Conservation (phyloP, 1,140 invertebrate species). For the Caenorhabditis remanei region DNA sequence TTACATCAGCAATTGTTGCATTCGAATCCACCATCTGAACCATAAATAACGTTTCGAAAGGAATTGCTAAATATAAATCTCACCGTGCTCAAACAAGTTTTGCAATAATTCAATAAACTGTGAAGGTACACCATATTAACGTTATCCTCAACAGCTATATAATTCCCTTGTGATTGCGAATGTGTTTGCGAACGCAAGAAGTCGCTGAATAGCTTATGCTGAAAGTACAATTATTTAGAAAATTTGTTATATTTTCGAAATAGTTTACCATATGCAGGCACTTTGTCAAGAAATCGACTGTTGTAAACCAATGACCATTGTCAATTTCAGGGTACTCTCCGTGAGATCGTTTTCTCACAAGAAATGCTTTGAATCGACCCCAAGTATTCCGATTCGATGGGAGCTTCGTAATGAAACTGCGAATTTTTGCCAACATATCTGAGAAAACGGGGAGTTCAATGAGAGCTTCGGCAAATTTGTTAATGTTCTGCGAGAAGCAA, state of each 20-base stretch:
- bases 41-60: background rate
- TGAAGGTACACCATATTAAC: background rate
- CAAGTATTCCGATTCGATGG: background rate
- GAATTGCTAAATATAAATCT: background rate
- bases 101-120: background rate
- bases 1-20: slow-evolving; percentile 10
- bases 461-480: slow-evolving; percentile 33
- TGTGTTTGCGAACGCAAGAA: background rate
- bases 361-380: slow-evolving; percentile 1
- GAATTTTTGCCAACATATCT: background rate
- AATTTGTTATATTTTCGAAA: background rate
- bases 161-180: background rate
- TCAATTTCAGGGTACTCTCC: slow-evolving; percentile 45
- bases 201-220: slow-evolving; percentile 21
- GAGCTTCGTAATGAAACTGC: slow-evolving; percentile 2
- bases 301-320: background rate
- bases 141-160: slow-evolving; percentile 8
- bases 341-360: background rate
- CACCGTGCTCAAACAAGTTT: background rate
- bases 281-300: slow-evolving; percentile 10
- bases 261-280: slow-evolving; percentile 21
- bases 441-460: slow-evolving; percentile 8
- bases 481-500: slow-evolving; percentile 1
- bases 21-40: background rate
- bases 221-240: background rate